These are phyloP conservation scores for Danaus melanippus DNA, from an alignment of 1,140 invertebrate genomes.

Conservation along the genomic window DNA sequence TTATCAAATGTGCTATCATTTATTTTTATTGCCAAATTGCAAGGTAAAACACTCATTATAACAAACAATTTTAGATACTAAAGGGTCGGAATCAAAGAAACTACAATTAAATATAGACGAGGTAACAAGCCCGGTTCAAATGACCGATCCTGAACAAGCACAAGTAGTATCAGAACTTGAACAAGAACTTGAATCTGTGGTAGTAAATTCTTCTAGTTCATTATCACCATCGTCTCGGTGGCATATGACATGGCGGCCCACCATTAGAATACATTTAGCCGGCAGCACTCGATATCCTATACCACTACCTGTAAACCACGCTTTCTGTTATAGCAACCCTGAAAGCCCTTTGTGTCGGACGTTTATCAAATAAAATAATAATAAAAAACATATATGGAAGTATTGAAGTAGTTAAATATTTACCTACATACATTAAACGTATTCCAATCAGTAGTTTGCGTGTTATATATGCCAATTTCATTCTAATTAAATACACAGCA, in stretches of 20 bases:
- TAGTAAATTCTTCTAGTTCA: background rate
- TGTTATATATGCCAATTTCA: too few species aligned
- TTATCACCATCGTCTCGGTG: background rate
- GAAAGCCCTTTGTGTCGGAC: conserved; percentile 30
- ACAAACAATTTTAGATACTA: background rate
- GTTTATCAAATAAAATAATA: conserved; percentile 12
- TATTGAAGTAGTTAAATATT: background rate
- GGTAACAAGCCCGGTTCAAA: too few species aligned
- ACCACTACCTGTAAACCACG: conserved; percentile 34
- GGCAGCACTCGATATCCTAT: conserved; percentile 27
- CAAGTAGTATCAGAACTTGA: conserved; percentile 10
- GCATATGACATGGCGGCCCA: background rate
- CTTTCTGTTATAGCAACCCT: conserved; percentile 34
- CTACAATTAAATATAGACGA: too few species aligned
- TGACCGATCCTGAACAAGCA: background rate
- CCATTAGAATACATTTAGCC: conserved; percentile 23
- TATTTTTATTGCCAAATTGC: background rate
- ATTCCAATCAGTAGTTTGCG: too few species aligned
- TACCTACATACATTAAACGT: too few species aligned
- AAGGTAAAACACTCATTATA: background rate
- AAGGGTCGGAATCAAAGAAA: too few species aligned
- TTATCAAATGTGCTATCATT: too few species aligned
- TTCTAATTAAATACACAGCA: too few species aligned
- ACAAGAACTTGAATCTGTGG: conserved; percentile 4
- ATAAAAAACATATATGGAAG: background rate